Conservation (phyloP, 2,888 invertebrate species). For the Tipula helvola region DNA sequence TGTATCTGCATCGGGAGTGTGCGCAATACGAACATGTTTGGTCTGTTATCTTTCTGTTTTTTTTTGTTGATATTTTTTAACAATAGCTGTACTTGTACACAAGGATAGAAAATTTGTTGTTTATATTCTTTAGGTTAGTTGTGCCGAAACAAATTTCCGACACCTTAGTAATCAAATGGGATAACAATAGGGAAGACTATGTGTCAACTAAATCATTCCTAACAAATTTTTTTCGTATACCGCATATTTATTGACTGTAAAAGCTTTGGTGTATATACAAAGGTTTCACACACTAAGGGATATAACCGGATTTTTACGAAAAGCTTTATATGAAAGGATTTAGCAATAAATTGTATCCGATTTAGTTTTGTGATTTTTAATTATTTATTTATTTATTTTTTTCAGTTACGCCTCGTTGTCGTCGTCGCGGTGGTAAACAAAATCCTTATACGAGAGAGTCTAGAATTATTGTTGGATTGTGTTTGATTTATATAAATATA, state of each 20-base stretch:
- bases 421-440: neutral
- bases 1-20: neutral
- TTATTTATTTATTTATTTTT: neutral
- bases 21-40: neutral
- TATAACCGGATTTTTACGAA: neutral
- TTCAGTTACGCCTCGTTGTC: neutral
- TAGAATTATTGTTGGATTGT: neutral
- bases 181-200: neutral
- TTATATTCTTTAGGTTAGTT: neutral
- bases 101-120: neutral
- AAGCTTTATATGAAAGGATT: neutral
- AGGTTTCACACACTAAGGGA: neutral
- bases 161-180: neutral
- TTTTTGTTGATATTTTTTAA: neutral
- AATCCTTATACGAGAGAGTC: neutral
- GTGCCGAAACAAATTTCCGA: neutral
- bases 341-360: neutral
- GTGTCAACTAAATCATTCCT: neutral
- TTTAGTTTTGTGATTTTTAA: neutral
- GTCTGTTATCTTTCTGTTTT: neutral
- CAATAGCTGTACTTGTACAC: neutral
- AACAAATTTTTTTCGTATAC: neutral
- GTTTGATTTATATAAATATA: neutral
- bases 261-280: neutral
- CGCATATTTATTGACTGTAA: neutral